Evolutionary conservation across 2,888 invertebrate genomes (phyloP).

Genomic region (Lithophane semibrunnea): DNA sequence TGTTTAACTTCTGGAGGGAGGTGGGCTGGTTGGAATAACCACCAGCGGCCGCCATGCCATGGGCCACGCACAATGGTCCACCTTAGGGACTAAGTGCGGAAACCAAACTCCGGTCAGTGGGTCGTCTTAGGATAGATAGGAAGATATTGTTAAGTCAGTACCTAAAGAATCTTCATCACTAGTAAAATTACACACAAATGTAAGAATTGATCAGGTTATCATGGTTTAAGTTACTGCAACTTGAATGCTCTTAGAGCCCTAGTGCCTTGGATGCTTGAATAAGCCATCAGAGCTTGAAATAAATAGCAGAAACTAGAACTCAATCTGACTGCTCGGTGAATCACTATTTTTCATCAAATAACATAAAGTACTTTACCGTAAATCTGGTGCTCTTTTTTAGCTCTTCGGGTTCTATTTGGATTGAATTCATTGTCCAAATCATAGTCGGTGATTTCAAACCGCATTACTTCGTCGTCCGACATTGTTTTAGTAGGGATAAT

Average conservation of each 20-base stretch:
- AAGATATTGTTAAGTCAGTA: not conserved
- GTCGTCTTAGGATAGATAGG: too few relatives aligned
- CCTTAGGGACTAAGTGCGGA: too few relatives aligned
- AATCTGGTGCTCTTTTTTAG: slow-evolving; percentile 97
- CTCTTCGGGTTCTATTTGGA: slow-evolving; percentile 93
- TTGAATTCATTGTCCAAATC: slow-evolving; percentile 98
- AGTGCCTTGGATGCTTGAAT: not conserved
- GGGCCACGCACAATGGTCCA: too few relatives aligned
- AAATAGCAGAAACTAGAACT: not conserved
- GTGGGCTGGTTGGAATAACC: too few relatives aligned
- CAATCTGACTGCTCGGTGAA: not conserved
- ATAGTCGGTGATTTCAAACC: slow-evolving; percentile 98
- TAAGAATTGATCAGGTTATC: not conserved
- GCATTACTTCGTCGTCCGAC: slow-evolving; percentile 97
- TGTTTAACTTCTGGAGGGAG: too few relatives aligned
- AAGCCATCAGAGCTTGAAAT: not conserved
- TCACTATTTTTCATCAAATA: not conserved
- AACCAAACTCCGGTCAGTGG: too few relatives aligned
- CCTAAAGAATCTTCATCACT: not conserved
- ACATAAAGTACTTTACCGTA: slow-evolving; percentile 92
- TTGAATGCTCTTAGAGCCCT: not conserved
- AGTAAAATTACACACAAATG: not conserved
- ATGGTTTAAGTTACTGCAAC: not conserved
- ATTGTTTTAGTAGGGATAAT: slow-evolving; percentile 77
- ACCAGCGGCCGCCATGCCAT: too few relatives aligned